Base-by-base conservation (phyloP, 2,113 vertebrate species). In the Clinocottus analis region DNA sequence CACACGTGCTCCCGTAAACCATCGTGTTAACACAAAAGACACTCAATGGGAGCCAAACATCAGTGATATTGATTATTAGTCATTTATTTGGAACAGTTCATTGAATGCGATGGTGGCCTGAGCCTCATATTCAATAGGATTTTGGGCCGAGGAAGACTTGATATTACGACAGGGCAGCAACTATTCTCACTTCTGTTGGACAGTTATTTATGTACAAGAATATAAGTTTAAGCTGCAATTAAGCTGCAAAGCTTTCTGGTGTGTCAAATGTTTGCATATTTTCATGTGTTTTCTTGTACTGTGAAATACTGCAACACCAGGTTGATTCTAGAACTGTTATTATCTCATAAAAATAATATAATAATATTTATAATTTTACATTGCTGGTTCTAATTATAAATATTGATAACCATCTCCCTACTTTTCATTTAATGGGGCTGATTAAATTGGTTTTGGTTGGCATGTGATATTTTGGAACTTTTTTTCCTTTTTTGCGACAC, bases 111-210 rank as follows among this genome's bases (percentile, higher is more conserved):
- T 51, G 63, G 23, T 2, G 41, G 63, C n/a, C 25, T 7, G 19
- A 65, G 25, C 23, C 23, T 29, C 11, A 11, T 0, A 19, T 56
- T 16, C 21, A 58, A 7, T 1, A 35, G 27, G 53, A 60, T 39
- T 39, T 68, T 63, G 41, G 29, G 60, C n/a, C 1, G 10, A 35
- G 27, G 37, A 21, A 3, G 10, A 43, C 11, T 5, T 31, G 41
- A 47, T 11, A 5, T 39, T 7, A 5, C 25, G 53, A 2, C 2
- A 0, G 43, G 55, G 63, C 71, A 80, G 63, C 63, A 68, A 3
- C 55, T 45, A 56, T 75, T 69, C 27, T 56, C 37, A n/a, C 16
- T 21, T 47, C 79, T 75, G 71, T 51, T 23, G 43, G 31, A 13
- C 25, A 23, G 0, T 49, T 51, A 7, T 33, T 64, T 11, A 64